A percentile compares a stretch with the other conserved stretches of the same genome.
Evolutionary conservation across 2,113 vertebrate genomes (phyloP).

Genomic region (Apteryx owenii): DNA sequence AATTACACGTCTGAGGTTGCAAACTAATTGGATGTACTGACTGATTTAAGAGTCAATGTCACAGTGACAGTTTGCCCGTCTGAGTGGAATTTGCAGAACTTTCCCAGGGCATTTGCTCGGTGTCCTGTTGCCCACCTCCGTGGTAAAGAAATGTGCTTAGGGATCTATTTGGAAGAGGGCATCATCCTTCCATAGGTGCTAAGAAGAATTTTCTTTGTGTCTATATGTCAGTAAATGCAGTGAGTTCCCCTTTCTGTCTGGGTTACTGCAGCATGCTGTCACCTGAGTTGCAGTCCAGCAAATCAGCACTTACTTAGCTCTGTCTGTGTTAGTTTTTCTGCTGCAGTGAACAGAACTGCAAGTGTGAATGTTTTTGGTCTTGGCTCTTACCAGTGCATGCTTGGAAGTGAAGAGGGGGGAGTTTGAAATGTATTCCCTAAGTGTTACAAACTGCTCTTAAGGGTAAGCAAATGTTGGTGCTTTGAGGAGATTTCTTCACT

Average conservation of each 20-base stretch:
- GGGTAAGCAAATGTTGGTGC: neutral
- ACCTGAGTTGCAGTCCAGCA: neutral
- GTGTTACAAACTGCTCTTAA: neutral
- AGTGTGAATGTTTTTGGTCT: rapidly evolving
- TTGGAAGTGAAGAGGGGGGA: neutral
- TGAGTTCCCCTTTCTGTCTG: neutral
- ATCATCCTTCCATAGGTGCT: neutral
- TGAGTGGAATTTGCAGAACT: neutral
- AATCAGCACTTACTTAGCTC: neutral
- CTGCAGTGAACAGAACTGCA: rapidly evolving
- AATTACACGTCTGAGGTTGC: neutral
- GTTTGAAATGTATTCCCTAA: neutral
- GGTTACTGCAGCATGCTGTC: neutral
- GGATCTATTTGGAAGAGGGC: neutral
- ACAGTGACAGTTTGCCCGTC: neutral
- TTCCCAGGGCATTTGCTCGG: neutral
- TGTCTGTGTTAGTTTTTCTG: neutral
- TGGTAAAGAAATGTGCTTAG: neutral
- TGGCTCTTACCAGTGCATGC: rapidly evolving
- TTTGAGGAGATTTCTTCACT: neutral
- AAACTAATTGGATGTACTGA: neutral
- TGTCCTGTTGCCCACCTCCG: neutral
- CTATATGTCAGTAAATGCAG: too few relatives aligned
- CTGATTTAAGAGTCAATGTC: neutral
- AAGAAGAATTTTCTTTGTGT: neutral